Conservation (phyloP, 2,888 invertebrate species). For the Cheilosia soror region DNA sequence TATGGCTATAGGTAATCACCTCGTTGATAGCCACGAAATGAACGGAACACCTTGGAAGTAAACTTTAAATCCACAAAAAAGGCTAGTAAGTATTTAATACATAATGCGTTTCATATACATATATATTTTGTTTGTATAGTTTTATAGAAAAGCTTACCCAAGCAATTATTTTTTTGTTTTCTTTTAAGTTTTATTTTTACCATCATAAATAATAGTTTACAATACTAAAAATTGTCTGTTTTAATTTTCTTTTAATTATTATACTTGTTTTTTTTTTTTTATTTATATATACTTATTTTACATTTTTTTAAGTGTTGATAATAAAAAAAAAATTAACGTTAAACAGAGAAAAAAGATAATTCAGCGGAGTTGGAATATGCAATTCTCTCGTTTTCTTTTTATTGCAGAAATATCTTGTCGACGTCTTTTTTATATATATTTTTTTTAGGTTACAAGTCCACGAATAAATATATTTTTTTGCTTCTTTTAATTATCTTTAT, state of each 20-base stretch:
- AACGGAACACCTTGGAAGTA: background rate
- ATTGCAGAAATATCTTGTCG: constrained; percentile 66
- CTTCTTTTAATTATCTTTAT: constrained; percentile 63
- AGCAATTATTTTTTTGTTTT: constrained; percentile 33
- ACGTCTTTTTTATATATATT: constrained; percentile 48
- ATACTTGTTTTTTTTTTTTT: constrained; percentile 53
- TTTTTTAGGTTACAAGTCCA: constrained; percentile 58
- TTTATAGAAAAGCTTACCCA: constrained; percentile 74
- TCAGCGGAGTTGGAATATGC: constrained; percentile 63
- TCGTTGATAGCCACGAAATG: background rate
- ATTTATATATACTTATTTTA: constrained; percentile 75
- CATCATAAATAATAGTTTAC: constrained; percentile 75
- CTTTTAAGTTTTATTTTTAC: constrained; percentile 69
- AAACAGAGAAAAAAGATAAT: constrained; percentile 59
- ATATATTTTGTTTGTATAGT: constrained; percentile 34
- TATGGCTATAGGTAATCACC: too few relatives aligned
- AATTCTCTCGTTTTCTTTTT: constrained; percentile 39
- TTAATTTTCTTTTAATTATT: constrained; percentile 59
- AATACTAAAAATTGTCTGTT: constrained; percentile 74
- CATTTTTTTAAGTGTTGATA: constrained; percentile 57
- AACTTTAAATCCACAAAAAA: background rate
- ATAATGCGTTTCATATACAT: constrained; percentile 37
- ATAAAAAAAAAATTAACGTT: constrained; percentile 45
- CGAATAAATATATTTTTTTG: constrained; percentile 69
- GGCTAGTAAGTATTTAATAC: constrained; percentile 46